Evolutionary conservation across 2,113 vertebrate species (phyloP).

Genomic region (Theropithecus gelada): DNA sequence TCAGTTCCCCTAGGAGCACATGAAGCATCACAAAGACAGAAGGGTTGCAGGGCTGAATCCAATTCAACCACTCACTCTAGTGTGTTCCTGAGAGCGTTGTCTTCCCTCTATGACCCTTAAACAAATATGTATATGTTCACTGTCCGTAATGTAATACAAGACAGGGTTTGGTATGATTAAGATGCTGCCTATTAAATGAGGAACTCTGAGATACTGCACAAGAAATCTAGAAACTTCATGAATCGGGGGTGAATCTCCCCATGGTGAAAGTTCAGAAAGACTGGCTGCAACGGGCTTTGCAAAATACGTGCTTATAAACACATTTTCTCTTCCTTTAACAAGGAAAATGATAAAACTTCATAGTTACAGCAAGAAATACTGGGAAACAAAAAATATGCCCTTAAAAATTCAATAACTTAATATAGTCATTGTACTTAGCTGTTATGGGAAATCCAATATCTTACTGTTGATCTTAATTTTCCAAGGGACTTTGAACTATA

Average conservation of each 20-base stretch:
- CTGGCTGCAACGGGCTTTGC: neutral
- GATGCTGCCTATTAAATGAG: neutral
- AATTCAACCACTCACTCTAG: neutral
- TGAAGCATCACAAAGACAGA: neutral
- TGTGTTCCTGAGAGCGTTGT: neutral
- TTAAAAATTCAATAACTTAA: neutral
- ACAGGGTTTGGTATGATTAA: neutral
- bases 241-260: neutral
- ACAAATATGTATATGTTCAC: neutral
- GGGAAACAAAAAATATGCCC: neutral
- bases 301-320: neutral
- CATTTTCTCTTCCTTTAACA: neutral
- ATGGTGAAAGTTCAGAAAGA: neutral
- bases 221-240: neutral
- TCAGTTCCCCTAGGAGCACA: too few species aligned
- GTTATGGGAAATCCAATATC: neutral
- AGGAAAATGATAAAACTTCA: neutral
- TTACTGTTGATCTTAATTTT: neutral
- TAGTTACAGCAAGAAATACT: neutral
- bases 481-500: neutral
- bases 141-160: neutral
- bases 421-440: neutral
- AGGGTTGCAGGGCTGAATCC: neutral
- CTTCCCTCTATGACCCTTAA: neutral
- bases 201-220: neutral